phyloP scores from a whole-genome alignment of 2,113 vertebrate species.

The Oreochromis niloticus region DNA sequence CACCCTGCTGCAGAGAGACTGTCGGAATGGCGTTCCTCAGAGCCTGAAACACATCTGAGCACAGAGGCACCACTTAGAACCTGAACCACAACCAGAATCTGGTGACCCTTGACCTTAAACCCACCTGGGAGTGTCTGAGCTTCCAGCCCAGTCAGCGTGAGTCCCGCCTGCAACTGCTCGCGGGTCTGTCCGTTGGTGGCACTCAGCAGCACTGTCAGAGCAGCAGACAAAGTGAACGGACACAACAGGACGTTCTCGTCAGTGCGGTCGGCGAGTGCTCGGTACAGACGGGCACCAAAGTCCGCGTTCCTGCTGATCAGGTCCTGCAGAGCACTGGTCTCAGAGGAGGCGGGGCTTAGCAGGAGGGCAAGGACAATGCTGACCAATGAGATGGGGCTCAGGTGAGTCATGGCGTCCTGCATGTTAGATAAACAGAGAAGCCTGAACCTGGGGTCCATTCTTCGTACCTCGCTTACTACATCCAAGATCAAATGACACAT shows the following conservation, averaged over 20 bases:
- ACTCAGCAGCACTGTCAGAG: slow-evolving; percentile 62
- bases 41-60: slow-evolving; percentile 67
- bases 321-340: slow-evolving; percentile 24
- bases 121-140: slow-evolving; percentile 27
- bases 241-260: slow-evolving; percentile 82
- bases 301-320: slow-evolving; percentile 67
- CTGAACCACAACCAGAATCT: neutral
- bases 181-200: slow-evolving; percentile 66
- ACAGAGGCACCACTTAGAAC: neutral
- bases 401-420: neutral
- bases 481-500: no score
- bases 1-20: slow-evolving; percentile 58
- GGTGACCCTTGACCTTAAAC: neutral
- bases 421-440: neutral
- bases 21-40: slow-evolving; percentile 53
- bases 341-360: neutral
- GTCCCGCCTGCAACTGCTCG: slow-evolving; percentile 68
- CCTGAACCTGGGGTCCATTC: neutral
- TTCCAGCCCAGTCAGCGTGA: slow-evolving; percentile 58
- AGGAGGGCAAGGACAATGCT: neutral
- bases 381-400: neutral
- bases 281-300: slow-evolving; percentile 80
- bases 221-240: slow-evolving; percentile 63
- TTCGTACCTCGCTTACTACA: no score
- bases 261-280: slow-evolving; percentile 72